Conservation (phyloP, 2,113 vertebrate genomes). For the Anarhynchus alexandrinus region DNA sequence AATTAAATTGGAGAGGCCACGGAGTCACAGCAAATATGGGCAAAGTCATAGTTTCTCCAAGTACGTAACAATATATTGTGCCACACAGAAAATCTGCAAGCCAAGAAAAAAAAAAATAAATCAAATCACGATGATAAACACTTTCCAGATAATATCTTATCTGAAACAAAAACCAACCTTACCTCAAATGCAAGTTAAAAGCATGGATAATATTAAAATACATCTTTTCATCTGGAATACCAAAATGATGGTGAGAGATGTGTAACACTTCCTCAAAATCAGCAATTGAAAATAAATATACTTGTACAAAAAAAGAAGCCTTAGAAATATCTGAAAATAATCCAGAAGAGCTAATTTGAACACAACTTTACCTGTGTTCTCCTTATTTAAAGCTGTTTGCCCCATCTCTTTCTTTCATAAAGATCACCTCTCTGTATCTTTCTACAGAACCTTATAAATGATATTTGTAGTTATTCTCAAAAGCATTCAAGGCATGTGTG, state of each 20-base stretch:
- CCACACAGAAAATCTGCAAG: not conserved
- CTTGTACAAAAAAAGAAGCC: not conserved
- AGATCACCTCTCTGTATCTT: not conserved
- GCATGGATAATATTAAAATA: not conserved
- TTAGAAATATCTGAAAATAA: not conserved
- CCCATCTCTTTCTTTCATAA: not conserved
- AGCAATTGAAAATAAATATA: not conserved
- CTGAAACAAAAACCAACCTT: not conserved
- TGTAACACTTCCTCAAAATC: not conserved
- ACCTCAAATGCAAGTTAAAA: not conserved
- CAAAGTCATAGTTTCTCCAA: not conserved
- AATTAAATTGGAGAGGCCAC: not conserved
- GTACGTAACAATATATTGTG: not conserved
- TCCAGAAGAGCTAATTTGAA: not conserved
- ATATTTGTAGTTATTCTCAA: slow-evolving; percentile 45
- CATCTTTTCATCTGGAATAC: not conserved
- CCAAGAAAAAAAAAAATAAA: not conserved
- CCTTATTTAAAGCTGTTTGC: not conserved
- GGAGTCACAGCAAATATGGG: not conserved
- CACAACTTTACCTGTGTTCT: not conserved
- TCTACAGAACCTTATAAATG: not conserved
- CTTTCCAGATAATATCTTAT: not conserved
- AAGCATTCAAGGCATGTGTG: slow-evolving; percentile 48
- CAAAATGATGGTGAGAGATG: not conserved
- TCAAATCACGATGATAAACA: not conserved